phyloP scores from a whole-genome alignment of 2,113 vertebrate species.

The Parotia lawesii region DNA sequence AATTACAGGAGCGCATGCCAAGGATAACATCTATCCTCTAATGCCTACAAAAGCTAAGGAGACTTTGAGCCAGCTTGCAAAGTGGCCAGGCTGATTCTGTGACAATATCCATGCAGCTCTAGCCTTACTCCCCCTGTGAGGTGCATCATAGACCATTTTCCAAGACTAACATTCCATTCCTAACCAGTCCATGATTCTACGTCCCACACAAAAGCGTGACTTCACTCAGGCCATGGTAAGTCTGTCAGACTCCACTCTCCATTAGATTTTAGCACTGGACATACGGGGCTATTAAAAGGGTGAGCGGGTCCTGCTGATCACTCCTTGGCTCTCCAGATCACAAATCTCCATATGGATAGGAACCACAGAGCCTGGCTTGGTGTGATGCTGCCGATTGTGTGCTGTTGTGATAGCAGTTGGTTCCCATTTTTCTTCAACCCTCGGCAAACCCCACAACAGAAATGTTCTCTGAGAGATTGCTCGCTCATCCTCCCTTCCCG shows the following conservation, averaged over 20 bases:
- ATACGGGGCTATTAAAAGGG: background rate
- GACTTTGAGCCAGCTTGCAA: accelerated
- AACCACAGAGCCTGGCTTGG: accelerated
- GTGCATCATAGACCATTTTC: background rate
- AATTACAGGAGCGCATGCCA: background rate
- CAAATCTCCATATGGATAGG: background rate
- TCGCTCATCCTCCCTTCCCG: accelerated
- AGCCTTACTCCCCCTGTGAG: background rate
- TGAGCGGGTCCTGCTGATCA: background rate
- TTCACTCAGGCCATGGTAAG: accelerated
- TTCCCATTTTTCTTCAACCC: background rate
- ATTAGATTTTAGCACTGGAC: background rate
- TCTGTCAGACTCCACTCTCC: too few species aligned
- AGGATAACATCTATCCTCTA: background rate
- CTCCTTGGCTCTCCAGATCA: background rate
- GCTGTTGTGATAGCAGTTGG: accelerated
- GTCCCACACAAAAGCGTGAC: accelerated
- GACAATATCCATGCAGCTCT: background rate
- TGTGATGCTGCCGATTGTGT: background rate
- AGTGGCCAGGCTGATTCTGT: background rate
- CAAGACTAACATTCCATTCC: background rate
- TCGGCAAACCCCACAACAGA: background rate
- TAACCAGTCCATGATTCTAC: background rate
- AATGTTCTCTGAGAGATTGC: background rate
- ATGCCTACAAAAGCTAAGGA: background rate